Percentiles rank a stretch among this genome's conserved stretches.
Evolutionary conservation across 2,797 vertebrate species (phyloP).

Genomic region (Phylloscopus collybita): DNA sequence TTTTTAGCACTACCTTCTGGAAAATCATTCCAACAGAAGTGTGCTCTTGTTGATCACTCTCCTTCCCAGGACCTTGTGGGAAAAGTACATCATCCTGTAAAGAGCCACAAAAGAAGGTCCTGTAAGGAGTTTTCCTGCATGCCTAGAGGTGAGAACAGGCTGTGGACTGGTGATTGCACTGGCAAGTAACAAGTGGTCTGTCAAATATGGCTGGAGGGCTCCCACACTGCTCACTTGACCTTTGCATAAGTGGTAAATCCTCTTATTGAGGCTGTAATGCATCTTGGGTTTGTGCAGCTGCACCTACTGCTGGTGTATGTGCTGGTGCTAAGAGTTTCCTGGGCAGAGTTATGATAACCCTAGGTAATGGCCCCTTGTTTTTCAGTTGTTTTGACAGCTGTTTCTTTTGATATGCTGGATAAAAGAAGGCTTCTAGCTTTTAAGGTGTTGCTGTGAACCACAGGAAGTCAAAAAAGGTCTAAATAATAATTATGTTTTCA

Average conservation of each 20-base stretch:
- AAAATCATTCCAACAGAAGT: neutral
- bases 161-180: neutral
- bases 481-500: neutral
- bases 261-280: neutral
- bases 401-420: neutral
- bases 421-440: neutral
- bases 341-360: neutral
- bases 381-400: neutral
- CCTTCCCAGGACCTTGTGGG: neutral
- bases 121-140: neutral
- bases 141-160: neutral
- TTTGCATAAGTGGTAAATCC: neutral
- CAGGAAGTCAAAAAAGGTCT: neutral
- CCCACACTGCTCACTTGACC: neutral
- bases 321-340: neutral
- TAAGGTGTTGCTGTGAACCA: neutral
- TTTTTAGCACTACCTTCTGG: neutral
- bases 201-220: neutral
- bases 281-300: neutral
- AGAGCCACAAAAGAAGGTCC: neutral
- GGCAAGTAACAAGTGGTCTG: neutral
- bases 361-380: neutral
- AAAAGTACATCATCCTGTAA: neutral
- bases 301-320: fast-evolving
- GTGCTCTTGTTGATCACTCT: neutral